Evolutionary conservation across 2,888 invertebrate species (phyloP).

Genomic region (Asteroscopus sphinx): DNA sequence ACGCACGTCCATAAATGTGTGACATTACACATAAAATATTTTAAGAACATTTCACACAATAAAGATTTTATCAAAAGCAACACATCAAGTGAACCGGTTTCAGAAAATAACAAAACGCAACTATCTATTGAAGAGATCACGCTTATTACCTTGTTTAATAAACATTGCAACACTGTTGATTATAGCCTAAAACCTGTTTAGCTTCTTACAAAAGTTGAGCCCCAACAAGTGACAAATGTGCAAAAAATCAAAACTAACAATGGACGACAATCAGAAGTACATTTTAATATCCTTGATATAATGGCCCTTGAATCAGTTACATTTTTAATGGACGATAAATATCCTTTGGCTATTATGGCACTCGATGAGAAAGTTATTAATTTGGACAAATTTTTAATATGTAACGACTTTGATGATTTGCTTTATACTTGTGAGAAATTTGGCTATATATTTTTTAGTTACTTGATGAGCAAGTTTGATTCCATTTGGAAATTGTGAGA

Average conservation of each 20-base stretch:
- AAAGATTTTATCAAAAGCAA: slow-evolving; percentile 59
- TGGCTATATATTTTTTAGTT: slow-evolving; percentile 62
- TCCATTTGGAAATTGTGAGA: slow-evolving; percentile 30
- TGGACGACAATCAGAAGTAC: slow-evolving; percentile 76
- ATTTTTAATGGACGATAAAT: slow-evolving; percentile 85
- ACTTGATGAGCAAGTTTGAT: slow-evolving; percentile 59
- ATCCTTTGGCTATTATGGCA: slow-evolving; percentile 65
- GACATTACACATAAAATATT: slow-evolving; percentile 35
- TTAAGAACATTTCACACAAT: slow-evolving; percentile 44
- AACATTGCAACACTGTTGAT: slow-evolving; percentile 88
- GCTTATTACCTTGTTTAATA: slow-evolving; percentile 88
- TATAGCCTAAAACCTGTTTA: slow-evolving; percentile 77
- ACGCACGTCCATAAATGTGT: slow-evolving; percentile 11
- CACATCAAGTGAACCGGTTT: slow-evolving; percentile 62
- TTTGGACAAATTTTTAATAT: slow-evolving; percentile 73
- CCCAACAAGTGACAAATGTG: slow-evolving; percentile 73
- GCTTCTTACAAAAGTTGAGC: slow-evolving; percentile 63
- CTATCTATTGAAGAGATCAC: slow-evolving; percentile 69
- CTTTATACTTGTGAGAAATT: slow-evolving; percentile 69
- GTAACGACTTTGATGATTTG: slow-evolving; percentile 52
- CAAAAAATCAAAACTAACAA: slow-evolving; percentile 82
- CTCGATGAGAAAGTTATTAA: slow-evolving; percentile 84
- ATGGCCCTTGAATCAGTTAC: slow-evolving; percentile 74
- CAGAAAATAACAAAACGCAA: slow-evolving; percentile 58
- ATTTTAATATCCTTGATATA: slow-evolving; percentile 81